Percentiles rank a stretch among this genome's conserved stretches.
phyloP scores from a whole-genome alignment of 2,113 vertebrate species.

The Megaceryle torquata region DNA sequence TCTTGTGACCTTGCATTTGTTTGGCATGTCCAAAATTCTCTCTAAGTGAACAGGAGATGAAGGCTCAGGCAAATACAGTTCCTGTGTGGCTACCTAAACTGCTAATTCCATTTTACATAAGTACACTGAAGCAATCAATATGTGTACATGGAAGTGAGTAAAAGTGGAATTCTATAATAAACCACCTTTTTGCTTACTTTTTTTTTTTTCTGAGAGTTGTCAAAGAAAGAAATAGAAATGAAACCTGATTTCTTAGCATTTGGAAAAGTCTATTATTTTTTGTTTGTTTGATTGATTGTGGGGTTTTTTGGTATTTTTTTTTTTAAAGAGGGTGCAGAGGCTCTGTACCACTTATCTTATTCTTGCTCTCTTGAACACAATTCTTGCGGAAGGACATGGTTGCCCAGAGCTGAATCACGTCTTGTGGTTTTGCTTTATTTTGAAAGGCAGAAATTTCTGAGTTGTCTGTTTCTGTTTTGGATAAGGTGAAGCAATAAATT shows the following conservation, averaged over 20 bases:
- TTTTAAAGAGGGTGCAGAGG: not conserved
- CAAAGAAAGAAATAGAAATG: not conserved
- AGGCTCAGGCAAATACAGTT: not conserved
- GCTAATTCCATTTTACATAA: not conserved
- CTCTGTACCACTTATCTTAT: not conserved
- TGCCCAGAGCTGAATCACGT: not conserved
- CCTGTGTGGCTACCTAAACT: not conserved
- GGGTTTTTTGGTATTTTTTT: not conserved
- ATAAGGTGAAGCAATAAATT: not conserved
- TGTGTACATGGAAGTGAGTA: not conserved
- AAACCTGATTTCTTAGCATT: not conserved
- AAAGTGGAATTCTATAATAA: not conserved
- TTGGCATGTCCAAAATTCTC: not conserved
- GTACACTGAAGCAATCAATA: not conserved
- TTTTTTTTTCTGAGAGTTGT: not conserved
- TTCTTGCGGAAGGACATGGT: not conserved
- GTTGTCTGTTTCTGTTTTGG: not conserved
- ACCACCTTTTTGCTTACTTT: not conserved
- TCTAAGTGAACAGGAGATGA: not conserved
- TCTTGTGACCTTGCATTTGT: not conserved
- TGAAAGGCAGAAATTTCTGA: not conserved
- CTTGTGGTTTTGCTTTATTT: not conserved
- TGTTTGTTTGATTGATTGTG: too few species aligned
- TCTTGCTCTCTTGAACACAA: not conserved
- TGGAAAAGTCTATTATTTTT: not conserved